Conservation (phyloP, 2,797 vertebrate genomes). For the Ctenopoma multispine region DNA sequence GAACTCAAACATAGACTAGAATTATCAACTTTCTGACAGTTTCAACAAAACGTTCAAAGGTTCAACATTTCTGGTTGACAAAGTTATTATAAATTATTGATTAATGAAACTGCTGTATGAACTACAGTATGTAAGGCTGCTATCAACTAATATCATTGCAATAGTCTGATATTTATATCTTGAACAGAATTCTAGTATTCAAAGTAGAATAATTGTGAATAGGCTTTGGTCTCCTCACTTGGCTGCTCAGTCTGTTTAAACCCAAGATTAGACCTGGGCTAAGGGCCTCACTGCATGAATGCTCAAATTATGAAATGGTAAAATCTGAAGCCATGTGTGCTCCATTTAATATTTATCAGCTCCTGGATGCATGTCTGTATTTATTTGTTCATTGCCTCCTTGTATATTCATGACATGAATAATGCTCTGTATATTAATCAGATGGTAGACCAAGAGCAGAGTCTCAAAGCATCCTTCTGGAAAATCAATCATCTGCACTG, state of each 20-base stretch:
- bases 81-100: no score
- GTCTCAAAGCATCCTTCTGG: conserved; percentile 69
- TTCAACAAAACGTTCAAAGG: no score
- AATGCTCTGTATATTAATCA: conserved; percentile 73
- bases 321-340: conserved; percentile 67
- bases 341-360: conserved; percentile 73
- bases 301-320: conserved; percentile 68
- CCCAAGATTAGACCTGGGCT: conserved; percentile 50
- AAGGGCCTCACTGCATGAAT: conserved; percentile 49
- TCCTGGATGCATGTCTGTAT: conserved; percentile 70
- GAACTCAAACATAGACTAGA: no score
- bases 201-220: conserved; percentile 39
- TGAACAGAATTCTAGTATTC: conserved; percentile 27
- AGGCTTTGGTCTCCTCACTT: conserved; percentile 36
- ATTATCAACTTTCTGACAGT: no score
- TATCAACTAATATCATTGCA: background rate
- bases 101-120: background rate
- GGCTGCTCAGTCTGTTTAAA: conserved; percentile 56
- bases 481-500: conserved; percentile 70
- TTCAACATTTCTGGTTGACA: no score
- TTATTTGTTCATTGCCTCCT: conserved; percentile 71
- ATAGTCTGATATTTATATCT: conserved; percentile 1
- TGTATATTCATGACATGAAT: conserved; percentile 78
- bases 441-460: conserved; percentile 52
- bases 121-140: background rate